Conservation (phyloP, 2,113 vertebrate genomes). For the Ptilorrhoa leucosticta region DNA sequence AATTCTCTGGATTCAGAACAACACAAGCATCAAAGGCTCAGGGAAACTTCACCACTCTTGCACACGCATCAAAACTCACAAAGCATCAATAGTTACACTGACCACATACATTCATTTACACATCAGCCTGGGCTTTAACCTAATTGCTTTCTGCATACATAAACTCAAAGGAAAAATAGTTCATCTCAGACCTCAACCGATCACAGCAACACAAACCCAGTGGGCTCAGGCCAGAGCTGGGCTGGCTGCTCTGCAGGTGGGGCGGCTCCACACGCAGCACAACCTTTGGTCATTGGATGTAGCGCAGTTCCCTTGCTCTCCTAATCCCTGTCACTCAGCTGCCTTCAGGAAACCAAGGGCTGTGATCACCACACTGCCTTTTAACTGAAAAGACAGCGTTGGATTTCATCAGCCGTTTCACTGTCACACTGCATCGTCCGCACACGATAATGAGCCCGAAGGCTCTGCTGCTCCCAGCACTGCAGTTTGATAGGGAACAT, state of each 20-base stretch:
- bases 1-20: background rate
- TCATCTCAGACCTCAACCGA: background rate
- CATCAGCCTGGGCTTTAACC: background rate
- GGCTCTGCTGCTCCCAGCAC: background rate
- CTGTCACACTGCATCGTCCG: background rate
- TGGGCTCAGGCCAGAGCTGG: background rate
- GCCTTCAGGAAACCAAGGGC: background rate
- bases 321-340: background rate
- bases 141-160: background rate
- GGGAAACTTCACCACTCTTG: background rate
- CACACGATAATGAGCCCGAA: slow-evolving; percentile 25
- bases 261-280: accelerated
- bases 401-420: slow-evolving; percentile 27
- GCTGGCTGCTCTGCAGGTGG: background rate
- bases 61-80: accelerated
- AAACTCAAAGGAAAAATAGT: background rate
- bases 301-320: background rate
- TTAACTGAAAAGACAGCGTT: background rate
- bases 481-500: background rate
- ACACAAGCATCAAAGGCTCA: background rate
- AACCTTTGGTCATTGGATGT: background rate
- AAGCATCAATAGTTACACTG: background rate
- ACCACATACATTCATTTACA: background rate
- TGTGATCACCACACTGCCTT: background rate
- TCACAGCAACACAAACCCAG: background rate